Conservation (phyloP, 2,888 invertebrate species). For the Tromatobia lineatoria region DNA sequence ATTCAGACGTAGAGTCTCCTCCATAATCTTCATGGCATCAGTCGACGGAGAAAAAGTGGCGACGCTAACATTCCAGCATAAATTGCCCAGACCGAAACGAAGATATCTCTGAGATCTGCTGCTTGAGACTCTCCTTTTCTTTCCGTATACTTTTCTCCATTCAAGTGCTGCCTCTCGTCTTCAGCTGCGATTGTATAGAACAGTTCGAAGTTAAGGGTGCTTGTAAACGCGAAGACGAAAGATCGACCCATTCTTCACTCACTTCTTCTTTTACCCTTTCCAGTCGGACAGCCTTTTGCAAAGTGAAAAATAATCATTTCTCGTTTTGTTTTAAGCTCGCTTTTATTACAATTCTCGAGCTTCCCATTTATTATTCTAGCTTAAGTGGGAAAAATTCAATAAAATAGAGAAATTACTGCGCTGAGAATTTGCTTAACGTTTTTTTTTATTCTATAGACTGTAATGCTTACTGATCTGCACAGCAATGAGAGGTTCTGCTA, state of each 20-base stretch:
- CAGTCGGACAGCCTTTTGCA: neutral
- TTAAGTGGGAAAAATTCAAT: neutral
- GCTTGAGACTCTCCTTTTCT: slow-evolving; percentile 5
- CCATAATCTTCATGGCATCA: slow-evolving; percentile 22
- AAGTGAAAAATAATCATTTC: slow-evolving; percentile 19
- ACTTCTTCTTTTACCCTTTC: neutral
- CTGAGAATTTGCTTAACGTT: neutral
- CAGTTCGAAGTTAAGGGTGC: slow-evolving; percentile 6
- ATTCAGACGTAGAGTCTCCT: slow-evolving; percentile 26
- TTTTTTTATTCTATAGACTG: neutral
- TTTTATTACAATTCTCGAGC: slow-evolving; percentile 2
- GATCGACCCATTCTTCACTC: slow-evolving; percentile 1
- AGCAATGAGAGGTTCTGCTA: neutral
- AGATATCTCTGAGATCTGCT: slow-evolving; percentile 26
- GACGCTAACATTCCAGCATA: slow-evolving; percentile 11
- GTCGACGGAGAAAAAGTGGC: slow-evolving; percentile 10
- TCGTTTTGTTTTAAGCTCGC: neutral
- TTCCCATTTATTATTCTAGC: neutral
- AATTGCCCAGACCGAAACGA: slow-evolving; percentile 19
- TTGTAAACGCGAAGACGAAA: slow-evolving; percentile 16
- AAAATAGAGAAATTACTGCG: neutral
- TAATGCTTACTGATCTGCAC: neutral
- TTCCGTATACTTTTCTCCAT: slow-evolving; percentile 10
- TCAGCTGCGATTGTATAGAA: neutral
- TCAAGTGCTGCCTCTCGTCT: slow-evolving; percentile 24